These are phyloP conservation scores for Nyctibius grandis DNA, from an alignment of 2,797 vertebrate species.

Conservation along the genomic window DNA sequence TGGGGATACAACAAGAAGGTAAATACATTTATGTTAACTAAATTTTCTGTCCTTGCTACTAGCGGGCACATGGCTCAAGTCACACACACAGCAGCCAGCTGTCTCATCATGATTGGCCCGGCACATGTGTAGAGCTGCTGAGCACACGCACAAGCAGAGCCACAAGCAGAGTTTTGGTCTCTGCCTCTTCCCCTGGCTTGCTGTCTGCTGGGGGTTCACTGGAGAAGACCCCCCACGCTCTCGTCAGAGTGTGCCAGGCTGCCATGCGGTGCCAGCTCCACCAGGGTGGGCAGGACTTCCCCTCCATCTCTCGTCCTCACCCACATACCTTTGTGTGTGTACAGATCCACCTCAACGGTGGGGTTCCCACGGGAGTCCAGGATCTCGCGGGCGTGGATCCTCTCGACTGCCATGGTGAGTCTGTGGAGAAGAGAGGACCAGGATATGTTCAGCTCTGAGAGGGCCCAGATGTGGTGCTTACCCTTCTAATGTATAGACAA, in stretches of 20 bases:
- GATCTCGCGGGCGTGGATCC: slow-evolving; percentile 78
- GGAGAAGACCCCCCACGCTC: neutral
- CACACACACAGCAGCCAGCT: neutral
- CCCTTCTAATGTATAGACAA: neutral
- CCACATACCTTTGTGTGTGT: slow-evolving; percentile 69
- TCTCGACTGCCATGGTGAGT: slow-evolving; percentile 74
- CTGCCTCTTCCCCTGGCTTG: neutral
- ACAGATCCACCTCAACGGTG: slow-evolving; percentile 77
- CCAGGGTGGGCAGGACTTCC: neutral
- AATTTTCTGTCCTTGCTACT: rapidly evolving
- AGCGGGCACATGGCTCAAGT: neutral
- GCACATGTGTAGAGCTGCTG: rapidly evolving
- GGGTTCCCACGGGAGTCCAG: slow-evolving; percentile 80
- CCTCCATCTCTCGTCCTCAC: neutral
- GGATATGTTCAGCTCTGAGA: neutral
- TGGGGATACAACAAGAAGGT: neutral
- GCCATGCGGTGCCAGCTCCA: neutral
- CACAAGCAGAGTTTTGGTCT: neutral
- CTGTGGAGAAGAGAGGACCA: neutral
- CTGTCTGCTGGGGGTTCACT: neutral
- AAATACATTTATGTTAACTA: neutral
- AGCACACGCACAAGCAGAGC: neutral
- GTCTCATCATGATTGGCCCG: rapidly evolving
- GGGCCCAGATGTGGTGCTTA: neutral
- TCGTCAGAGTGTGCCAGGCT: rapidly evolving